Evolutionary conservation across 2,797 vertebrate species (phyloP).

Genomic region (Argyrosomus regius): DNA sequence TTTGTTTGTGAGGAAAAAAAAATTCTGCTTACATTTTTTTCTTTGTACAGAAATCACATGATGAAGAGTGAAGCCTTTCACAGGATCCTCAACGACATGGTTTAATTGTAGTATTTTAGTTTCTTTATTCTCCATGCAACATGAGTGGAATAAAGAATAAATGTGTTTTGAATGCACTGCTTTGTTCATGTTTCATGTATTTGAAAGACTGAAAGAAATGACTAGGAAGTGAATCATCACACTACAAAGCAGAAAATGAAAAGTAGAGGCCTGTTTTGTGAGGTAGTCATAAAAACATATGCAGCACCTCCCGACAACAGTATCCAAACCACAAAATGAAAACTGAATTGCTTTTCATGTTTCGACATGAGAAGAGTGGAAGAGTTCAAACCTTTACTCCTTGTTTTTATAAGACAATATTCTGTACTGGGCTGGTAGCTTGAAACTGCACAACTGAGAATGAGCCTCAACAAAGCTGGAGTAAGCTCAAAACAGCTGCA

Average conservation of each 20-base stretch:
- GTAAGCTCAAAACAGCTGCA: background rate
- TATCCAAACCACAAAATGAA: constrained; percentile 19
- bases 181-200: background rate
- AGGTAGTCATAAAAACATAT: background rate
- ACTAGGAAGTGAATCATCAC: background rate
- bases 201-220: background rate
- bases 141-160: constrained; percentile 58
- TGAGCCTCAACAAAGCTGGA: background rate
- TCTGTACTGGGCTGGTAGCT: background rate
- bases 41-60: constrained; percentile 61
- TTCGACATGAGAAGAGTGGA: background rate
- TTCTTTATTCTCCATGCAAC: constrained; percentile 64
- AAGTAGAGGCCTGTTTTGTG: background rate
- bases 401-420: constrained; percentile 5
- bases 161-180: constrained; percentile 19
- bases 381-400: constrained; percentile 10
- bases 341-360: constrained; percentile 25
- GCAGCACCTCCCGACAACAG: background rate
- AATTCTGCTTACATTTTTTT: background rate
- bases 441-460: background rate
- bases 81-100: background rate
- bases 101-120: constrained; percentile 36
- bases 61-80: constrained; percentile 62
- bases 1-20: background rate
- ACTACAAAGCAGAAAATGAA: background rate